Evolutionary conservation across 2,113 vertebrate species (phyloP), one percentile per base, ranked within the genome.

Genomic region (Esox niger): DNA sequence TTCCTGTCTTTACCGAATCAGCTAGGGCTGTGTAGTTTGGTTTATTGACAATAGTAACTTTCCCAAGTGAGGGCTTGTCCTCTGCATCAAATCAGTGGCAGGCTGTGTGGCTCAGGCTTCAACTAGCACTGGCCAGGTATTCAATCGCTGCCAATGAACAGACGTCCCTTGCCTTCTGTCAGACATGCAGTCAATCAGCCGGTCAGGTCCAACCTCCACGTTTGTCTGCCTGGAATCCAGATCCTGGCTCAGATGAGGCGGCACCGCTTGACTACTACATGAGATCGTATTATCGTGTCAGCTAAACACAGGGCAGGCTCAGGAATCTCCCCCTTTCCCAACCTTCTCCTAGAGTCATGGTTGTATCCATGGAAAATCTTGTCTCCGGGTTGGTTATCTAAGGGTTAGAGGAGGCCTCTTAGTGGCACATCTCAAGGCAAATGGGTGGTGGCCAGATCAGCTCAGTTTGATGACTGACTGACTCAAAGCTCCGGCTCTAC

Each of bases 401-500:
- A 21, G 73, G 73, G 76, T 76, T 65, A 80, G 75, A 64, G 10
- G 15, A 74, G 84, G 46, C 20, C 32, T 35, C 8, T 6, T 13
- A 17, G 26, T 23, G 62, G 20, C 9, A 9, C 1, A 11, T 75
- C 74, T 79, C 76, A 67, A 59, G 60, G 73, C 60, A 73, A 54
- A 69, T 80, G 84, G 84, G 81, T 62, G 71, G 32, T 76, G 83
- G 73, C 88, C 85, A 77, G 82, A 77, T 75, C 76, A 81, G 74
- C 61, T 49, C 3, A 52, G 73, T 76, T 70, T 69, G 82, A 78
- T 76, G 82, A 74, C 77, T 73, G 82, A 73, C 82, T 87, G 78
- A 86, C 86, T 82, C 79, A 83, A 79, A 84, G 84, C 79, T 81
- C 81, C 84, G 87, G 81, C 72, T 68, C 64, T 78, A 73, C 65